Evolutionary conservation across 2,113 vertebrate genomes (phyloP).

Genomic region (Pseudorasbora parva): DNA sequence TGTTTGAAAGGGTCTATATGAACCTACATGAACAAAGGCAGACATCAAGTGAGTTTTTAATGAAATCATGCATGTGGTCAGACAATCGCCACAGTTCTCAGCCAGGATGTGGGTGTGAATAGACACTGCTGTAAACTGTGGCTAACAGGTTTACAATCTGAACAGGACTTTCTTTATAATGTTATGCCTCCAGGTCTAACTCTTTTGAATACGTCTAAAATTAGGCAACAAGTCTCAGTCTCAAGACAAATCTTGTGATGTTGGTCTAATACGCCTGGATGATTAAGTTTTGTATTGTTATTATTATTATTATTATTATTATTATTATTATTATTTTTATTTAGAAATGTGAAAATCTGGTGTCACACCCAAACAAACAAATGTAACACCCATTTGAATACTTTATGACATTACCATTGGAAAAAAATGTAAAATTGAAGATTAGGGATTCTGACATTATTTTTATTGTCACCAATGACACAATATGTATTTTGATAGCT

Average conservation of each 20-base stretch:
- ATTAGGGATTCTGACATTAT: not conserved
- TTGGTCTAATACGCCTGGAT: not conserved
- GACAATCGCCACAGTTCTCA: not conserved
- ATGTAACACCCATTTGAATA: not conserved
- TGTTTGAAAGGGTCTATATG: not conserved
- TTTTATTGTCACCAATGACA: not conserved
- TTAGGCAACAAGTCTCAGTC: not conserved
- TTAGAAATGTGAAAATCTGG: no score
- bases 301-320: no score
- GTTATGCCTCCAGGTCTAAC: not conserved
- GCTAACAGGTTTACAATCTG: no score
- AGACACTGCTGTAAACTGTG: no score
- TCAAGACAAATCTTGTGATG: slow-evolving; percentile 56
- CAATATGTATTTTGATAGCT: not conserved
- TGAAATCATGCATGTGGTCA: not conserved
- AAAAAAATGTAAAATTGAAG: not conserved
- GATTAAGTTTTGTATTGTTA: not conserved
- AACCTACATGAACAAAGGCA: not conserved
- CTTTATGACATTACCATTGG: not conserved
- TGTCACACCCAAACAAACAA: not conserved
- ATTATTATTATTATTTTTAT: no score
- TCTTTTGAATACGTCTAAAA: not conserved
- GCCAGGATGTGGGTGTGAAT: not conserved
- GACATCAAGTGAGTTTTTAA: not conserved
- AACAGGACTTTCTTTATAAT: not conserved